Base-by-base conservation (phyloP, 1,140 invertebrate genomes). In the Aethina tumida region DNA sequence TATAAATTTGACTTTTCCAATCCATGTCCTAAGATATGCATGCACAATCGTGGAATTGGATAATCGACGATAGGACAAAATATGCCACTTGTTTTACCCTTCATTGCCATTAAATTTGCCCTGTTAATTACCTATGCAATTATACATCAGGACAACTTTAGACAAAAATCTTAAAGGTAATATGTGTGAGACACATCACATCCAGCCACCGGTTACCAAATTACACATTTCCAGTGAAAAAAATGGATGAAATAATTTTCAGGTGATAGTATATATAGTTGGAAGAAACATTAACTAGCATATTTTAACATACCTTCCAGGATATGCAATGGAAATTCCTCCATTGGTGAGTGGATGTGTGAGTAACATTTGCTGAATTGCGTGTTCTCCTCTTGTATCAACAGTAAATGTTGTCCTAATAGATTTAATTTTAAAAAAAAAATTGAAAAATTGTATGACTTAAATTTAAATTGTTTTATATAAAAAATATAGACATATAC, bases 321-420 rank as follows among this genome's bases (percentile, higher is more conserved):
- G 43, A 40, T 40, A 44, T 41, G 35, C 32, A 17, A 52, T 32
- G 26, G 50, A 45, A 28, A 52, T 43, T 41, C 46, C 45, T n/a
- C 41, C 42, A 41, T 39, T 35, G 10, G 49, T 58, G 13, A 68
- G 47, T 3, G 67, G 68, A 57, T 69, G 70, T 33, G 65, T 64
- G 36, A 67, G 47, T 36, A 73, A 47, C 54, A 74, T 54, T 52
- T 69, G 64, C 49, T 70, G 66, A 48, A 75, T 62, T 2, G 69
- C 68, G 16, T 70, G 45, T 37, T 67, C 62, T 25, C 70, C 62
- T 30, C 66, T 57, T 17, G 68, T 65, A 43, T 71, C 68, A 22
- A 74, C 52, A 5, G 73, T 74, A 20, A 76, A 53, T 13, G 74
- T 76, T 19, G 73, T 74, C 49, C 72, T 73, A 49, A 12, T 55